phyloP scores from a whole-genome alignment of 2,797 vertebrate species.

The Vespertilio murinus region DNA sequence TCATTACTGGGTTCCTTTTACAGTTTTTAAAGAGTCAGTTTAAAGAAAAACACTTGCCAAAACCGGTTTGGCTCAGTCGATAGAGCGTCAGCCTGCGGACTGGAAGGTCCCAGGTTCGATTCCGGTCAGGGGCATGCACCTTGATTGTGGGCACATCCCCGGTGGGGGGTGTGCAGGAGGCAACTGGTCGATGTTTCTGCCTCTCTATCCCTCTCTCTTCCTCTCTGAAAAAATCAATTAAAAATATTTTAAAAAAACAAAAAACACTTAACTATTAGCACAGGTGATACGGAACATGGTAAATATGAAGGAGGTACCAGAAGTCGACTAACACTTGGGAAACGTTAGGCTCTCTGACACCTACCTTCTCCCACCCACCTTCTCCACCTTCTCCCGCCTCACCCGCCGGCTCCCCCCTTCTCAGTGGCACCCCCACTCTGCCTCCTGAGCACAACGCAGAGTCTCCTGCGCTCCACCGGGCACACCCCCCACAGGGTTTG shows the following conservation, averaged over 20 bases:
- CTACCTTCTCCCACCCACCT: not conserved
- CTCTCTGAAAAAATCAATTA: too few species aligned
- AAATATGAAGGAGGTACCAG: not conserved
- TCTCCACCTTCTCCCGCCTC: not conserved
- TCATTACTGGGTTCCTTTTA: not conserved
- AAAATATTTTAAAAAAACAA: too few species aligned
- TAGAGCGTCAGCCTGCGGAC: too few species aligned
- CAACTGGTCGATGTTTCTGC: too few species aligned
- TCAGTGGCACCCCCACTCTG: rapidly evolving
- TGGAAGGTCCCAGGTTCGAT: too few species aligned
- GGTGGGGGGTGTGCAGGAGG: too few species aligned
- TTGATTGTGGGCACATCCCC: too few species aligned
- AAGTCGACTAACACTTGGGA: not conserved
- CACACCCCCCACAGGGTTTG: not conserved
- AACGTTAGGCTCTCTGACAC: not conserved
- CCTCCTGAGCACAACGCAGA: not conserved
- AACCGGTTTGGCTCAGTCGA: too few species aligned
- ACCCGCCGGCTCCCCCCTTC: not conserved
- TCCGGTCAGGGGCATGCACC: too few species aligned
- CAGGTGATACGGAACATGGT: not conserved
- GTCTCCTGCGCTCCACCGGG: not conserved
- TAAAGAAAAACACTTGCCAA: too few species aligned
- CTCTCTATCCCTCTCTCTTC: too few species aligned
- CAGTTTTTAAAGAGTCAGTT: not conserved
- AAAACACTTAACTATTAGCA: not conserved